Percentiles rank a stretch among this genome's conserved stretches.
Conservation (phyloP, 2,797 vertebrate genomes). For the Takifugu ocellatus region DNA sequence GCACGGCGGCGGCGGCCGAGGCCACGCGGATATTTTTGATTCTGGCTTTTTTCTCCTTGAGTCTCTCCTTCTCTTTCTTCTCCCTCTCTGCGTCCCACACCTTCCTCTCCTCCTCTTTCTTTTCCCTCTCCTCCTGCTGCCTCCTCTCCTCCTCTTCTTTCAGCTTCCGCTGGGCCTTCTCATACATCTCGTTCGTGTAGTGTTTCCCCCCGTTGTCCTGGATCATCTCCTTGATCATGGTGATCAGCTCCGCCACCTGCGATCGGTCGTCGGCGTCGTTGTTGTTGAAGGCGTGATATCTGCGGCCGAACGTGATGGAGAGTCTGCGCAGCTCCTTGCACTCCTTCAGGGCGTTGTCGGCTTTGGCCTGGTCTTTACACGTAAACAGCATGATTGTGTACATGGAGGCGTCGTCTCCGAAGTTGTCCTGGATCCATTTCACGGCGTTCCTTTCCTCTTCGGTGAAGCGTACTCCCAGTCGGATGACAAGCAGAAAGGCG, state of each 20-base stretch:
- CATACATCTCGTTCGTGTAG: slow-evolving; percentile 72
- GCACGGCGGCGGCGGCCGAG: slow-evolving; percentile 42
- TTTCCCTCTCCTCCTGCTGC: slow-evolving; percentile 55
- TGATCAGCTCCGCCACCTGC: slow-evolving; percentile 68
- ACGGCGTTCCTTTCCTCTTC: slow-evolving; percentile 67
- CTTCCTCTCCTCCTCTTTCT: slow-evolving; percentile 63
- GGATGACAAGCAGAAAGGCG: slow-evolving; percentile 69
- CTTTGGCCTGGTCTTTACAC: slow-evolving; percentile 65
- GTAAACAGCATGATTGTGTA: slow-evolving; percentile 77
- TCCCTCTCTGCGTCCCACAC: slow-evolving; percentile 65
- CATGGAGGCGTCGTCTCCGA: slow-evolving; percentile 67
- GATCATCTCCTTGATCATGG: slow-evolving; percentile 68
- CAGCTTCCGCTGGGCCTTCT: slow-evolving; percentile 63
- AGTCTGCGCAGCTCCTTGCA: slow-evolving; percentile 65
- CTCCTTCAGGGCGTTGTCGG: slow-evolving; percentile 63
- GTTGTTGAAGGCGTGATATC: slow-evolving; percentile 75
- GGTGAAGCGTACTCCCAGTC: slow-evolving; percentile 66
- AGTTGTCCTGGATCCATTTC: slow-evolving; percentile 74
- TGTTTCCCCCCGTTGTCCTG: slow-evolving; percentile 66
- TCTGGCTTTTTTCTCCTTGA: slow-evolving; percentile 45
- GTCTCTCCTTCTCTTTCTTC: slow-evolving; percentile 44
- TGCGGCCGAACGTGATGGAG: slow-evolving; percentile 62
- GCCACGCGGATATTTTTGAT: slow-evolving; percentile 54
- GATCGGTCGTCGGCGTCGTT: slow-evolving; percentile 52
- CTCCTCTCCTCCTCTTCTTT: slow-evolving; percentile 57